These are phyloP conservation scores for Drosophila subobscura DNA, from an alignment of 1,140 invertebrate genomes.

Conservation along the genomic window DNA sequence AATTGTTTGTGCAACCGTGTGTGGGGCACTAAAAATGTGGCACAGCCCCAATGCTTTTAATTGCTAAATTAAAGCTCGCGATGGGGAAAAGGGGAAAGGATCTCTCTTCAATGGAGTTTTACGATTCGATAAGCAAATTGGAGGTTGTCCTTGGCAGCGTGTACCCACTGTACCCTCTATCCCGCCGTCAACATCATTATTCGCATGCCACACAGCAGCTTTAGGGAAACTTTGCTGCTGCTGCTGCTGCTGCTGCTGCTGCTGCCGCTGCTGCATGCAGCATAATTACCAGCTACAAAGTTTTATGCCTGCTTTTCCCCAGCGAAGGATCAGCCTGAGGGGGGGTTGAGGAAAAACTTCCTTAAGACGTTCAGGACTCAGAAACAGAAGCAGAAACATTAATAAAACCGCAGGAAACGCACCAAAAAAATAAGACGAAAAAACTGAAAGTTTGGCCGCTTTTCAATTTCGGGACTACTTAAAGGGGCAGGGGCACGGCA, in stretches of 20 bases:
- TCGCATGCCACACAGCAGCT: constrained; percentile 59
- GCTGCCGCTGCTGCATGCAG: constrained; percentile 33
- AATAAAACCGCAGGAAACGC: constrained; percentile 55
- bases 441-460: constrained; percentile 64
- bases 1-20: constrained; percentile 60
- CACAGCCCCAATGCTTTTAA: constrained; percentile 11
- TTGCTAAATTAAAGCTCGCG: constrained; percentile 31
- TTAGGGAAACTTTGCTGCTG: constrained; percentile 38
- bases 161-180: constrained; percentile 3
- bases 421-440: constrained; percentile 21
- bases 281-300: constrained; percentile 71
- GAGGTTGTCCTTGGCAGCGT: constrained; percentile 13
- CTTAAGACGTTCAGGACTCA: constrained; percentile 41
- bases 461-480: constrained; percentile 65
- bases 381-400: constrained; percentile 55
- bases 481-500: constrained; percentile 6
- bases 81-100: not conserved
- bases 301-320: constrained; percentile 34
- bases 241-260: constrained; percentile 8
- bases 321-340: constrained; percentile 28
- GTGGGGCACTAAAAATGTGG: constrained; percentile 30
- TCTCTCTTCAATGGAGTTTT: constrained; percentile 8
- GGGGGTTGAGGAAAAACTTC: constrained; percentile 35
- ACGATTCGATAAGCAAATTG: constrained; percentile 30
- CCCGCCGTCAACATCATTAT: constrained; percentile 57